Evolutionary conservation across 2,797 vertebrate species (phyloP), one percentile per base, ranked within the genome.

Genomic region (Sebastiscus tertius): DNA sequence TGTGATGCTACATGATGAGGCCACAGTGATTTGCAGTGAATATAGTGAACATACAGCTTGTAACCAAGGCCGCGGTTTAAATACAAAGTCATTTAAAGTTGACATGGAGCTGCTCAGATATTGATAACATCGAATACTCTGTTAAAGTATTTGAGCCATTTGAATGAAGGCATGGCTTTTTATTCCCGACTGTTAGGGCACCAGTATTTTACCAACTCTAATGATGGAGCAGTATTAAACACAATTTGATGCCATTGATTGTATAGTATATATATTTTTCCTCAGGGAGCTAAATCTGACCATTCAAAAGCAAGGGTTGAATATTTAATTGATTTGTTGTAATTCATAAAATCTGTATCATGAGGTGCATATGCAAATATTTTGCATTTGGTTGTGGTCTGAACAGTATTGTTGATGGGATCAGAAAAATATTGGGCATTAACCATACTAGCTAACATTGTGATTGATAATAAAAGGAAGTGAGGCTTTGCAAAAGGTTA

Each of bases 1-100:
- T 85, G 94, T 95, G 91, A 96, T 94, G 95, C 93, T 96, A 91
- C 74, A 76, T 81, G 71, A 84, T 82, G 71, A 76, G 39, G 72
- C 64, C 76, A 49, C 80, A 72, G 61, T 78, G 82, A 77, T 79
- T 86, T 67, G 46, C 78, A 7, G 4, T 60, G 67, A 79, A 36
- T 54, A 80, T 80, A 75, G 52, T 79, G 70, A 85, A 83, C 79
- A 74, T 63, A 33, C 61, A 79, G 62, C 62, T 56, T 62, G 29
- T 63, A 73, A 63, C 36, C 42, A 79, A 75, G 63, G 62, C 70
- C 52, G 29, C 68, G 65, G 61, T 85, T 75, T 64, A n/a, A 69
- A 74, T 72, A 63, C 33, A 80, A 26, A 68, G 42, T 65, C 3
- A 75, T 75, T 66, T 60, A 58, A 58, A 63, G 70, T 72, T 58